Evolutionary conservation across 2,888 invertebrate species (phyloP).

Genomic region (Watsonalla cultraria): DNA sequence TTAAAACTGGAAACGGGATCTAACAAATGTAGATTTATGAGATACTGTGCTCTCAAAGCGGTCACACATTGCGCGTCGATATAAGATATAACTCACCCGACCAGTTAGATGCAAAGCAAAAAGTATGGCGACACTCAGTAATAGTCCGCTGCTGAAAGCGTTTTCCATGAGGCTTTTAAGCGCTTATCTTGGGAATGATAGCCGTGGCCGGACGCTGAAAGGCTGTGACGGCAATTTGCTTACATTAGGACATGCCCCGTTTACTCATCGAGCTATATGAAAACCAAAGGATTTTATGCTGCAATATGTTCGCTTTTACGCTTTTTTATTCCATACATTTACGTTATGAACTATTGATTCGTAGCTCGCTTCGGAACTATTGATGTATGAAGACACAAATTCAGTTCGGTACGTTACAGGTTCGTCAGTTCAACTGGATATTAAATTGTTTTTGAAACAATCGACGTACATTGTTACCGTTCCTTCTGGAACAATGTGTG

Average conservation of each 20-base stretch:
- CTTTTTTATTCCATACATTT: constrained; percentile 32
- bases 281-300: constrained; percentile 40
- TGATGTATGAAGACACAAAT: constrained; percentile 55
- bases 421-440: constrained; percentile 44
- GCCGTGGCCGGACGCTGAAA: constrained; percentile 73
- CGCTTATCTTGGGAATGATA: constrained; percentile 78
- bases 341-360: constrained; percentile 46
- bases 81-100: constrained; percentile 41
- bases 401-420: constrained; percentile 47
- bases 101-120: constrained; percentile 49
- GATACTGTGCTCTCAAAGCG: constrained; percentile 32
- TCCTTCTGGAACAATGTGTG: constrained; percentile 40
- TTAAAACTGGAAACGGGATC: constrained; percentile 19
- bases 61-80: constrained; percentile 32
- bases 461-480: constrained; percentile 39
- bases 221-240: constrained; percentile 76
- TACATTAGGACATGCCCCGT: constrained; percentile 72
- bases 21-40: constrained; percentile 28
- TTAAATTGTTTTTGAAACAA: constrained; percentile 63
- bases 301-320: constrained; percentile 28
- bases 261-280: constrained; percentile 43
- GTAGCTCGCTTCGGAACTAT: constrained; percentile 23
- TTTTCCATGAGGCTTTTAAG: constrained; percentile 75
- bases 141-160: constrained; percentile 69
- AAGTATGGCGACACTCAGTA: constrained; percentile 58